A percentile compares a stretch with the other conserved stretches of the same genome.
Conservation (phyloP, 2,888 invertebrate species). For the Dynastes maya region DNA sequence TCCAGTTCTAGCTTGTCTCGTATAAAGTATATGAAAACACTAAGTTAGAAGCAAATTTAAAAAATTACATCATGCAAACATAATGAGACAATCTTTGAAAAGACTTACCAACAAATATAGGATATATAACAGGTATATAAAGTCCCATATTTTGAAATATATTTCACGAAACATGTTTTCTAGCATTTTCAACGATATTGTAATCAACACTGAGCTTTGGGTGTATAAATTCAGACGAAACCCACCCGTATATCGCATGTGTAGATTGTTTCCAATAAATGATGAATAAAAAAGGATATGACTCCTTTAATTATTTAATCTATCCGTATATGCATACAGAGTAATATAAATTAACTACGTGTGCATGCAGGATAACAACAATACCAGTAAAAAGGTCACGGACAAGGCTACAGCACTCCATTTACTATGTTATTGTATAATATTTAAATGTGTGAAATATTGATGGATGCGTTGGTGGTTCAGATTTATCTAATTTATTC, state of each 20-base stretch:
- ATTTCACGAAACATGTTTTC: constrained; percentile 7
- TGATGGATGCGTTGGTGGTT: background rate
- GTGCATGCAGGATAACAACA: background rate
- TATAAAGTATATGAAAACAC: background rate
- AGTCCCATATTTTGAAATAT: background rate
- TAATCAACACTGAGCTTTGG: background rate
- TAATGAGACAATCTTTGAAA: background rate
- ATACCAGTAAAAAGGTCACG: background rate
- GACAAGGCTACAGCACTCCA: background rate
- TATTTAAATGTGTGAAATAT: background rate
- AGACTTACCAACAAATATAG: background rate
- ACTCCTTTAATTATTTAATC: background rate
- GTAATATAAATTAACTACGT: background rate
- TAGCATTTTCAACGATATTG: background rate
- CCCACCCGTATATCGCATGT: constrained; percentile 1
- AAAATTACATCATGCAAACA: background rate
- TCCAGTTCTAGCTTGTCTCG: background rate
- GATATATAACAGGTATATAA: background rate
- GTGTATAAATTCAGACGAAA: background rate
- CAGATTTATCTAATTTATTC: no score
- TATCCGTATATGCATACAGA: background rate
- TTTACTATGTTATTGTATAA: background rate
- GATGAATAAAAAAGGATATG: background rate
- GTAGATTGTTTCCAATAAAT: background rate
- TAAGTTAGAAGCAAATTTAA: background rate